Evolutionary conservation across 2,888 invertebrate genomes (phyloP), one percentile per base, ranked within the genome.

Genomic region (Dexiosoma caninum): DNA sequence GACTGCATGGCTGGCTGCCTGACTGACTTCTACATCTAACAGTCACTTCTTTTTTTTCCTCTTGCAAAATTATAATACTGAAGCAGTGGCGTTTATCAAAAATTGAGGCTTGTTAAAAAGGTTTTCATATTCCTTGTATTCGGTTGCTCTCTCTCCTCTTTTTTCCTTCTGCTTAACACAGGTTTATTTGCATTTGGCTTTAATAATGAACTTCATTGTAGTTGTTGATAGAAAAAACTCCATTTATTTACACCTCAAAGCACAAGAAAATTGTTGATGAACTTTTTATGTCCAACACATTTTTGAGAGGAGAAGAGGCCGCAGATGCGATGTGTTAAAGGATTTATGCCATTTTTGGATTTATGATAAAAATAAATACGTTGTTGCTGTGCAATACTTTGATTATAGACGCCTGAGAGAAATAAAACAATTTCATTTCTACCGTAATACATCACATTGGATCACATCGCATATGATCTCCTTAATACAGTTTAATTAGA

Each of bases 181-280:
- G 62, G 53, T 66, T 64, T 75, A 80, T 81, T 81, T 81, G 76
- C 77, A 81, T 81, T 67, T 77, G 81, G 72, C 62, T 81, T 74
- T 77, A 77, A 77, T 81, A 81, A 81, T 81, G 77, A 81, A 81
- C 81, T 74, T 77, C 69, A 81, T 81, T 81, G 77, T 81, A 74
- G 77, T 49, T 75, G 42, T 32, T 70, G 66, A 77, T 70, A 76
- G 53, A n/a, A 64, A 64, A 32, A 40, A 59, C 21, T 40, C 37
- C 16, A 37, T 64, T 78, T 37, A 37, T 77, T 80, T 57, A 81
- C 77, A 81, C 72, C 57, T 81, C 81, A 69, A 23, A 66, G 81
- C 72, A 77, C 81, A 69, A 64, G 81, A 74, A 81, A 81, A 81
- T 81, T 77, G 57, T 40, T 74, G 32, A 77, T 62, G 37, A 81